Conservation (phyloP, 1,140 invertebrate genomes). For the Hirudo medicinalis region DNA sequence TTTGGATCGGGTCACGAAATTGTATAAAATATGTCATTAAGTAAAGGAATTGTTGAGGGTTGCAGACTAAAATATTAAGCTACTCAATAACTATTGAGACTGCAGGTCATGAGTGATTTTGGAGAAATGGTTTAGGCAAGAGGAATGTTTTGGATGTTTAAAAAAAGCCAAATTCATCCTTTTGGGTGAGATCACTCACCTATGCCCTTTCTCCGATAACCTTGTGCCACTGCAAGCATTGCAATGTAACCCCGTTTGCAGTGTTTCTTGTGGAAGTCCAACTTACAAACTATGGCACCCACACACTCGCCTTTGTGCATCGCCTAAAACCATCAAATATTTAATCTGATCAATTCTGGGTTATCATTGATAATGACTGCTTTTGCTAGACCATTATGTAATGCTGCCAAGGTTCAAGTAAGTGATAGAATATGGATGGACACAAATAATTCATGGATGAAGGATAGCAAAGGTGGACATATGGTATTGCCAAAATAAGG, state of each 20-base stretch:
- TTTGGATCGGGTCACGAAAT: neutral
- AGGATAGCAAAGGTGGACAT: too few relatives aligned
- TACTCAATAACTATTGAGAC: neutral
- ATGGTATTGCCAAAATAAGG: too few relatives aligned
- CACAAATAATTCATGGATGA: too few relatives aligned
- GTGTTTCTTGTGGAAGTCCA: slow-evolving; percentile 79
- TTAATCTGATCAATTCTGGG: too few relatives aligned
- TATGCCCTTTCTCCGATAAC: slow-evolving; percentile 85
- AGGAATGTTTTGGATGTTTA: neutral
- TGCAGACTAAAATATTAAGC: neutral
- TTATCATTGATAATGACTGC: too few relatives aligned
- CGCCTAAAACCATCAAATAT: slow-evolving; percentile 32
- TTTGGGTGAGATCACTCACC: slow-evolving; percentile 43
- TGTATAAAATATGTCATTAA: too few relatives aligned
- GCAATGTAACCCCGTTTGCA: slow-evolving; percentile 85
- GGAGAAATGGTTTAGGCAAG: neutral
- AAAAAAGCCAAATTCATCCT: neutral
- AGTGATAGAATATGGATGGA: too few relatives aligned
- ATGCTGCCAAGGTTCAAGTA: too few relatives aligned
- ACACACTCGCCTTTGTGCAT: slow-evolving; percentile 69
- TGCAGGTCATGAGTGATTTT: neutral
- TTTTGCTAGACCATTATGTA: too few relatives aligned
- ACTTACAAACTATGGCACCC: slow-evolving; percentile 93
- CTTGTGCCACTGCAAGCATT: slow-evolving; percentile 93
- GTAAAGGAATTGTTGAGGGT: too few relatives aligned